phyloP scores from a whole-genome alignment of 2,888 invertebrate species.

The Pristionchus japonicus region DNA sequence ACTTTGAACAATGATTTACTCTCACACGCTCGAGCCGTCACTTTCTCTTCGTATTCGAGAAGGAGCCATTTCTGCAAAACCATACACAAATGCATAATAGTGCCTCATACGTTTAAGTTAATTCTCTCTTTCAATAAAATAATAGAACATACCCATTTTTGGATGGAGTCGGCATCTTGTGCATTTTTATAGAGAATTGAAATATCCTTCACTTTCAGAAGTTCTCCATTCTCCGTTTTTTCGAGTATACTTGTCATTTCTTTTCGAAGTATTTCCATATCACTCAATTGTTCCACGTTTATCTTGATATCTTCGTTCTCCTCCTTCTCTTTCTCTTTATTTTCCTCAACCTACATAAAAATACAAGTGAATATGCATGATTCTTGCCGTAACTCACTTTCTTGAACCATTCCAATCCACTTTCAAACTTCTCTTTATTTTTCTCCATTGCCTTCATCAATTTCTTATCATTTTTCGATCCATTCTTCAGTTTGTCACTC shows the following conservation, averaged over 20 bases:
- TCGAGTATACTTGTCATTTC: not conserved
- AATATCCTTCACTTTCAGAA: constrained; percentile 17
- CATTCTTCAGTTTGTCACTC: not conserved
- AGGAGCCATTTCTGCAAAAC: not conserved
- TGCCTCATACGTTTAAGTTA: too few relatives aligned
- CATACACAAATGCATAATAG: too few relatives aligned
- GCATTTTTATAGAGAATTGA: not conserved
- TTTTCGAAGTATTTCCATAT: not conserved
- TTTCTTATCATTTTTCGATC: constrained; percentile 21
- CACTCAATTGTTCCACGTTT: not conserved
- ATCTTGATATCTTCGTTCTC: not conserved
- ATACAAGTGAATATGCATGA: too few relatives aligned
- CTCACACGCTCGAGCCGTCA: not conserved
- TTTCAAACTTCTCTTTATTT: not conserved
- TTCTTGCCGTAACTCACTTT: too few relatives aligned
- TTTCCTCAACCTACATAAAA: not conserved
- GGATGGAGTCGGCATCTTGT: not conserved
- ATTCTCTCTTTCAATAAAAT: too few relatives aligned
- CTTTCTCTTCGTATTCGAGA: not conserved
- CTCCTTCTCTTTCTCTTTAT: not conserved
- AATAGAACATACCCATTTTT: constrained; percentile 1
- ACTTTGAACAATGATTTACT: not conserved
- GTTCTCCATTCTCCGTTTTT: constrained; percentile 7
- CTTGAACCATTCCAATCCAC: constrained; percentile 10
- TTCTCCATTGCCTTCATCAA: constrained; percentile 3